Base-by-base conservation (phyloP, 2,888 invertebrate genomes). In the Chloroclysta siterata region DNA sequence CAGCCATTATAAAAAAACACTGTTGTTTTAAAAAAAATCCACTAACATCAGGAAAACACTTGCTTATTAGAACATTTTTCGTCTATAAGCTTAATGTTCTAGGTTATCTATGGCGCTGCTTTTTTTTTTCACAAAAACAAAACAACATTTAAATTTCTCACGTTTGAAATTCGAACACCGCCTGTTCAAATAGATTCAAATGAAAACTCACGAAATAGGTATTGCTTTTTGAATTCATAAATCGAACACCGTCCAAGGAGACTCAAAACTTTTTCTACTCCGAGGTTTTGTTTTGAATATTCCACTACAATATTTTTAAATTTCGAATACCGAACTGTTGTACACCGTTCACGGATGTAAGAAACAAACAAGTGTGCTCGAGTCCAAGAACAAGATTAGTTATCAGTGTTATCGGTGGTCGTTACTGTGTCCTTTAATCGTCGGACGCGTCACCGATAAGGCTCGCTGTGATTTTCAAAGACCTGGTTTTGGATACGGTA, bases 391-490 rank as follows among this genome's bases (percentile, higher is more conserved):
- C 87, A 85, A 89, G 89, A 90, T 90, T 91, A 81, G 76, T 80
- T 84, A 90, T 90, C 90, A 88, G 83, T 83, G 80, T 85, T 92
- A 91, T 90, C 90, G 86, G 81, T 75, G 80, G 87, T 89, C 87
- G 88, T 88, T 87, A 87, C 84, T 82, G 80, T 81, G 88, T 89
- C 88, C 91, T 90, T 90, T 89, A 90, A 91, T 90, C 88, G 83
- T 76, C 78, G 80, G 79, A 81, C 85, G 81, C 88, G 89, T 89
- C 89, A 87, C 84, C 86, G 90, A 90, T 90, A 88, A 71, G 8
- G 22, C 66, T 66, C 70, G 72, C 71, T 69, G 73, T 72, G 83
- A 83, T 78, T 78, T 78, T 75, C 67, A 79, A 11, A 84, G 80
- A 71, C 42, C 75, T 72, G 72, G 46, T 75, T 73, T 72, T 79